These are phyloP conservation scores for Pipistrellus nathusii DNA, from an alignment of 2,797 vertebrate species.

Conservation along the genomic window DNA sequence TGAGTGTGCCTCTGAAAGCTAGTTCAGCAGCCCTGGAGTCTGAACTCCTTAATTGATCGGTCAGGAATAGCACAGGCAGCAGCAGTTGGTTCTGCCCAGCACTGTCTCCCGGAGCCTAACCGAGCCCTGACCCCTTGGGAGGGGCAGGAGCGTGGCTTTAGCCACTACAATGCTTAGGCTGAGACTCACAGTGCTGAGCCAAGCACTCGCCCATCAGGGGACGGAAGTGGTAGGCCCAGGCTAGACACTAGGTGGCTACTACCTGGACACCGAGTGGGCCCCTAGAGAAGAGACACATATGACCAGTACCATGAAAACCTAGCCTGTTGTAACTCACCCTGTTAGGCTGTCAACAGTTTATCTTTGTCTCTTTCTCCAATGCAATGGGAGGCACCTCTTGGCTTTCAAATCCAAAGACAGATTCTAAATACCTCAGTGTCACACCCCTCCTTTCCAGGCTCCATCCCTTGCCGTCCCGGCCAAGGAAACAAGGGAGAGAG, in stretches of 20 bases:
- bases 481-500: not conserved
- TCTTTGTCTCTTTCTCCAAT: slow-evolving; percentile 48
- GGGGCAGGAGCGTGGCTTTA: not conserved
- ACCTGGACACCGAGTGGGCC: not conserved
- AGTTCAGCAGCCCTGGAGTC: slow-evolving; percentile 69
- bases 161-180: not conserved
- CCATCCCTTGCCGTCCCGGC: not conserved
- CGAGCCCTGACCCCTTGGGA: slow-evolving; percentile 66
- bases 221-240: not conserved
- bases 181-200: not conserved
- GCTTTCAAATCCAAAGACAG: slow-evolving; percentile 47
- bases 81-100: slow-evolving; percentile 69
- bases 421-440: slow-evolving; percentile 25
- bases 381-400: slow-evolving; percentile 36
- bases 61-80: slow-evolving; percentile 79
- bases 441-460: not conserved
- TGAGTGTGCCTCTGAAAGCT: slow-evolving; percentile 73
- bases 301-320: slow-evolving; percentile 2
- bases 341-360: slow-evolving; percentile 27
- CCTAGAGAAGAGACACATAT: not conserved
- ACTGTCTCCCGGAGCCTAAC: slow-evolving; percentile 74
- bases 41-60: slow-evolving; percentile 79
- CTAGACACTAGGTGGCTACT: not conserved
- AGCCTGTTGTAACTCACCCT: not conserved
- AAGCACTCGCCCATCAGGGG: not conserved